A percentile compares a stretch with the other conserved stretches of the same genome.
Conservation (phyloP, 2,797 vertebrate genomes). For the Silurus lanzhouensis region DNA sequence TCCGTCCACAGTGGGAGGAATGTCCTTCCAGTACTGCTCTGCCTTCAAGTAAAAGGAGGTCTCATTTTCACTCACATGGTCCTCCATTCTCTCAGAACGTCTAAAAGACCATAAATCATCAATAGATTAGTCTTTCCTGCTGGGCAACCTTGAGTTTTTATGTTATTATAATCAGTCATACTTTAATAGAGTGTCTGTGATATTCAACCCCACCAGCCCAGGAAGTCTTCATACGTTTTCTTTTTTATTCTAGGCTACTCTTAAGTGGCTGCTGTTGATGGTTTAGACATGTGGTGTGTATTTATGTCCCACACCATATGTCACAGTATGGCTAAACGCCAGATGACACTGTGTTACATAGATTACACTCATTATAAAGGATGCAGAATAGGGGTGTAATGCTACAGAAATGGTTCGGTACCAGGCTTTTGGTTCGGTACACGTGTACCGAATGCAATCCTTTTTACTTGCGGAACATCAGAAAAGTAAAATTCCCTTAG, state of each 20-base stretch:
- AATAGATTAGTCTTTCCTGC: not conserved
- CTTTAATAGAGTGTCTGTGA: not conserved
- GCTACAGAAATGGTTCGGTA: no score
- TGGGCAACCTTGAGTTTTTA: not conserved
- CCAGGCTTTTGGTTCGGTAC: no score
- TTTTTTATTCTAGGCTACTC: not conserved
- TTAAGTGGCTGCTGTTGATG: not conserved
- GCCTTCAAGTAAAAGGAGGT: constrained; percentile 89
- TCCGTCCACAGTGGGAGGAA: constrained; percentile 90
- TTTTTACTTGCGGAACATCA: no score
- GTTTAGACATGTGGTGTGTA: not conserved
- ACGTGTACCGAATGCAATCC: no score
- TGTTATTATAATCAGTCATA: not conserved
- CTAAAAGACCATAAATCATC: not conserved
- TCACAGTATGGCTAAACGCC: no score
- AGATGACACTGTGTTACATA: not conserved
- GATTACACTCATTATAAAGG: not conserved
- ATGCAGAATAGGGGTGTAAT: not conserved
- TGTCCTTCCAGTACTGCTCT: constrained; percentile 89
- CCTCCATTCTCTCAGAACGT: constrained; percentile 76
- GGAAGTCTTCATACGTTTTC: not conserved
- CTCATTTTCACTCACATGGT: constrained; percentile 76
- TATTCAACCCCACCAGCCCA: not conserved
- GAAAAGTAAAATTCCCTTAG: no score
- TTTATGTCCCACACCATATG: not conserved